Conservation (phyloP, 2,888 invertebrate genomes). For the Melinaea marsaeus region DNA sequence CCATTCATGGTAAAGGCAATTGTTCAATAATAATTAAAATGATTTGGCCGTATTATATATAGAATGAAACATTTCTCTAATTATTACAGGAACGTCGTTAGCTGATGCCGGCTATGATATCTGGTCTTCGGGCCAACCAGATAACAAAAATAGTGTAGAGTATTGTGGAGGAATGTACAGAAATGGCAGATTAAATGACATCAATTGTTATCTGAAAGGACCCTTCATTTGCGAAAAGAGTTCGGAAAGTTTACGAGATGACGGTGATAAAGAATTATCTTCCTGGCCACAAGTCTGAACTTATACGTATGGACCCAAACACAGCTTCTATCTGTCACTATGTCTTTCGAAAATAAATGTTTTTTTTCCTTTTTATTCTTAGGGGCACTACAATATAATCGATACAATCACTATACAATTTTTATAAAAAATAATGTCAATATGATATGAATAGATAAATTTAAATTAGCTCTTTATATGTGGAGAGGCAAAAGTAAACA, state of each 20-base stretch:
- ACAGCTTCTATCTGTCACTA: no score
- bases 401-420: no score
- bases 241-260: conserved; percentile 25
- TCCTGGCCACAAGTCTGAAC: no score
- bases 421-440: no score
- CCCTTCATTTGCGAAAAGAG: conserved; percentile 40
- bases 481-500: no score
- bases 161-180: conserved; percentile 36
- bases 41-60: no score
- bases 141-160: conserved; percentile 26
- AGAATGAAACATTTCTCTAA: background rate
- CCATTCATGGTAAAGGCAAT: conserved; percentile 39
- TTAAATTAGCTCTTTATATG: no score
- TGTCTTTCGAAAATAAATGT: no score
- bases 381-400: no score
- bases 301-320: no score
- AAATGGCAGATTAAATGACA: conserved; percentile 33
- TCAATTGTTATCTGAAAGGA: conserved; percentile 31
- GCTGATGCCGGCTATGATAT: conserved; percentile 32
- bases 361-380: no score
- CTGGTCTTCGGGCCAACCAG: conserved; percentile 33
- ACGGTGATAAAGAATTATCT: background rate
- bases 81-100: conserved; percentile 19
- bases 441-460: no score
- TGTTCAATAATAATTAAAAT: background rate